Base-by-base conservation (phyloP, 2,888 invertebrate genomes). In the Brenthis ino region DNA sequence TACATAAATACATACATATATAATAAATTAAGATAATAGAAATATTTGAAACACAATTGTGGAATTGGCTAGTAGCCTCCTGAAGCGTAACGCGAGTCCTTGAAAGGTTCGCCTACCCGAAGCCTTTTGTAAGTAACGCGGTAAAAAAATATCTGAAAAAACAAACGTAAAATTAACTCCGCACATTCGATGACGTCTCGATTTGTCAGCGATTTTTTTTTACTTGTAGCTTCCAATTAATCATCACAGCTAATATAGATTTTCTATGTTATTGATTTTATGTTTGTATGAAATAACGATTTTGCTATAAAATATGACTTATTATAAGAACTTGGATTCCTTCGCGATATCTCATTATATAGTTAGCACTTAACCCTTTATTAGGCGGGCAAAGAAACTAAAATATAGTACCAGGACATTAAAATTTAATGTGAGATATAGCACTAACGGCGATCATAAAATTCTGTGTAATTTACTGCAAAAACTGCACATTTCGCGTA, bases 401-500 rank as follows among this genome's bases (percentile, higher is more conserved):
- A 53, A 66, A 68, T 71, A 69, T 54, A 55, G 47, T 65, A 57
- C 11, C n/a, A 60, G n/a, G 50, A 64, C 20, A 28, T 55, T 64
- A 58, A 85, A 68, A 84, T 85, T 87, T 83, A 85, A 86, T 84
- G 87, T 79, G 84, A 85, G 83, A 84, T 85, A 86, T 85, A 82
- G 82, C 86, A 85, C 85, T 82, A 85, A 77, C 83, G 84, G 83
- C 83, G 73, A 80, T 77, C 74, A 74, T 75, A 76, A 77, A 80
- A 82, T 87, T 87, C 85, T 83, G 80, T 83, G 85, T 87, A 87
- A 79, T 82, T 80, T 77, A 79, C 77, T 89, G 89, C 89, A 90
- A 91, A 91, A 89, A 90, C 81, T 92, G 92, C 92, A 91, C 84
- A 86, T 81, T 85, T 88, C 85, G 79, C 77, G 83, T 83, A 81